Evolutionary conservation across 1,140 invertebrate genomes (phyloP).

Genomic region (Drosophila ananassae): DNA sequence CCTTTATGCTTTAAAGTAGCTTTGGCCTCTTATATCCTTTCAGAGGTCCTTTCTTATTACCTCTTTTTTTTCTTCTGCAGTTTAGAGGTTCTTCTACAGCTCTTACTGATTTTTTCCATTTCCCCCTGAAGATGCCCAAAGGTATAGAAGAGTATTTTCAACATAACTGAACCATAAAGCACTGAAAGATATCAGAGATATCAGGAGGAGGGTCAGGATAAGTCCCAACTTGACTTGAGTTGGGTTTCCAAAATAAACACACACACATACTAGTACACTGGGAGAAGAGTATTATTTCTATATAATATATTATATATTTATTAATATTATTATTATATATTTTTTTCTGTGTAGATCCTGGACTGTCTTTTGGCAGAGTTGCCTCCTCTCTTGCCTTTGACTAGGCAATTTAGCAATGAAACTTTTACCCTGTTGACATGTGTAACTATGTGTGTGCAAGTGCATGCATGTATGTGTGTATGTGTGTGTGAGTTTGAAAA

Average conservation of each 20-base stretch:
- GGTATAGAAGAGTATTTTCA: conserved; percentile 35
- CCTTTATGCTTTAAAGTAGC: conserved; percentile 1
- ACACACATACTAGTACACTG: neutral
- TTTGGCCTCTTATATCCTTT: neutral
- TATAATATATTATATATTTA: neutral
- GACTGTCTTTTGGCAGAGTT: conserved; percentile 14
- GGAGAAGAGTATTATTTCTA: neutral
- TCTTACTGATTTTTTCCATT: conserved; percentile 15
- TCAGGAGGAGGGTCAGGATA: neutral
- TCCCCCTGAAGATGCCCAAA: conserved; percentile 43
- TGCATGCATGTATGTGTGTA: conserved; percentile 4
- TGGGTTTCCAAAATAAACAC: conserved; percentile 7
- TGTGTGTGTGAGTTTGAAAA: conserved; percentile 22
- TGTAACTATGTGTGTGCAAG: conserved; percentile 8
- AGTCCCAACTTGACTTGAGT: conserved; percentile 9
- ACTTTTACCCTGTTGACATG: conserved; percentile 53
- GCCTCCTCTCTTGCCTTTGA: conserved; percentile 35
- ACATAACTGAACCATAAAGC: conserved; percentile 33
- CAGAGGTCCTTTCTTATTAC: conserved; percentile 18
- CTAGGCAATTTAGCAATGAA: conserved; percentile 53
- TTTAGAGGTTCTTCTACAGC: neutral
- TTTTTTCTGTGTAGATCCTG: conserved; percentile 8
- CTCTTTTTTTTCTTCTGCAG: neutral
- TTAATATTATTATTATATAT: neutral
- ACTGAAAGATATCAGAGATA: conserved; percentile 5